Evolutionary conservation across 2,797 vertebrate species (phyloP).

Genomic region (Molossus molossus): DNA sequence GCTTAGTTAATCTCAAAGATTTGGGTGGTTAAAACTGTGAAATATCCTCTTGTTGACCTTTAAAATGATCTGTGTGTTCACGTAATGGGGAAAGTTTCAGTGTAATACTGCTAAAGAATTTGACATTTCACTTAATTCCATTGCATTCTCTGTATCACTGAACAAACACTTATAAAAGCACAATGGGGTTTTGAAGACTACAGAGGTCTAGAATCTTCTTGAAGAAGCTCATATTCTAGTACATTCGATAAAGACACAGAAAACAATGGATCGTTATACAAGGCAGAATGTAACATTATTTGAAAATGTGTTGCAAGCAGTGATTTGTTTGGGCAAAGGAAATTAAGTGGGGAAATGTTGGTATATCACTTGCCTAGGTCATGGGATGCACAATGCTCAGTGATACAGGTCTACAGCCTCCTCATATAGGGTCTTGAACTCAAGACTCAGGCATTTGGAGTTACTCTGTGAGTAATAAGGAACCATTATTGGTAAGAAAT

Average conservation of each 20-base stretch:
- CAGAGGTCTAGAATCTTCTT: constrained; percentile 12
- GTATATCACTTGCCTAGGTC: not conserved
- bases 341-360: not conserved
- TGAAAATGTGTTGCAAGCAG: not conserved
- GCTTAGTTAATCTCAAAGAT: constrained; percentile 60
- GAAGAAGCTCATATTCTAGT: not conserved
- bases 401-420: not conserved
- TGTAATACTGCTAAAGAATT: constrained; percentile 66
- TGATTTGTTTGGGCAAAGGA: not conserved
- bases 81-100: constrained; percentile 47
- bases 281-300: not conserved
- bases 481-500: not conserved
- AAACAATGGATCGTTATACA: not conserved
- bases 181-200: not conserved
- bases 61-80: constrained; percentile 72
- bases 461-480: not conserved
- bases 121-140: constrained; percentile 73
- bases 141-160: constrained; percentile 54
- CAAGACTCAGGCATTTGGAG: not conserved
- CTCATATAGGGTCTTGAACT: not conserved
- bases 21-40: constrained; percentile 54
- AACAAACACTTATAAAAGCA: constrained; percentile 51
- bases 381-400: not conserved
- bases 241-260: not conserved
- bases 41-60: constrained; percentile 69